These are phyloP conservation scores for Argentina silus DNA, from an alignment of 2,797 vertebrate genomes.

Conservation along the genomic window DNA sequence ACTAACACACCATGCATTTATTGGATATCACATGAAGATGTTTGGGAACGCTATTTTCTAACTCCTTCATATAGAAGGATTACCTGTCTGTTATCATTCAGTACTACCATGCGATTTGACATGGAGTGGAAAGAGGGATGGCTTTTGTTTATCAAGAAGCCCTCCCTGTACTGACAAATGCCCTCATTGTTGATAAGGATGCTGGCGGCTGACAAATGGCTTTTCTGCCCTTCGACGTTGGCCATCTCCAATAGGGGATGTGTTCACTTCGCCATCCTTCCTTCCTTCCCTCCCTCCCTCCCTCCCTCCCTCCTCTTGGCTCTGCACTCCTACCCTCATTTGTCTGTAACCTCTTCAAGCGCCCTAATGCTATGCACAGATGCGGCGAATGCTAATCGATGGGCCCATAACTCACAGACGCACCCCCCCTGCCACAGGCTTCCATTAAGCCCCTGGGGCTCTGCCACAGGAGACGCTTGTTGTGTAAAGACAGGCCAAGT, in stretches of 20 bases:
- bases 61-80: not conserved
- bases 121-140: not conserved
- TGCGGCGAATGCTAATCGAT: slow-evolving; percentile 42
- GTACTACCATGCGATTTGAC: not conserved
- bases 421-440: slow-evolving; percentile 31
- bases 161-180: not conserved
- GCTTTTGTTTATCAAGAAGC: not conserved
- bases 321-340: slow-evolving; percentile 2
- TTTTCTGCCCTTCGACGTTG: slow-evolving; percentile 23
- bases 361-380: slow-evolving; percentile 37
- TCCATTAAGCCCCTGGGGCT: slow-evolving; percentile 44
- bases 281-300: slow-evolving; percentile 3
- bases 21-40: not conserved
- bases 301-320: slow-evolving; percentile 11
- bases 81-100: not conserved
- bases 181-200: slow-evolving; percentile 12
- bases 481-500: slow-evolving; percentile 13
- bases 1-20: not conserved
- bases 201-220: slow-evolving; percentile 11
- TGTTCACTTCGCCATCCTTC: not conserved
- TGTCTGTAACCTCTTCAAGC: slow-evolving; percentile 8
- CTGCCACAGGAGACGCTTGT: slow-evolving; percentile 1
- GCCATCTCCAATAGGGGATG: slow-evolving; percentile 4
- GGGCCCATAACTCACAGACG: slow-evolving; percentile 43
- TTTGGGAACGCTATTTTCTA: not conserved